Percentiles rank a stretch among this genome's conserved stretches.
These are phyloP conservation scores for Cataglyphis cursor DNA, from an alignment of 2,888 invertebrate genomes.

Conservation along the genomic window DNA sequence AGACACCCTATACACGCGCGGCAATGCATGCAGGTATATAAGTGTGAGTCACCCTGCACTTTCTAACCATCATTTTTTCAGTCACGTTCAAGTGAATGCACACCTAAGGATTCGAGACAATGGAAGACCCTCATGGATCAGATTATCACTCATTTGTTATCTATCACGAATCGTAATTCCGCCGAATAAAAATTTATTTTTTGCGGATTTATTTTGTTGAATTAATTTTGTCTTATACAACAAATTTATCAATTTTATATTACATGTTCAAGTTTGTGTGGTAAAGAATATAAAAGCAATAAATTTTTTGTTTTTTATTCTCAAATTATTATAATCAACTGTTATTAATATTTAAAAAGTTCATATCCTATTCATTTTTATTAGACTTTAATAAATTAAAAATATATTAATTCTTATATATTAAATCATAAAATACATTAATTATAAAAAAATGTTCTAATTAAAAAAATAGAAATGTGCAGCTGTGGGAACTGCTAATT, in stretches of 20 bases:
- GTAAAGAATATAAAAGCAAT: neutral
- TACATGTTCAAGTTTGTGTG: neutral
- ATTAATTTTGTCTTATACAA: neutral
- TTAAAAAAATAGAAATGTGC: neutral
- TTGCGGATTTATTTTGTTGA: too few species aligned
- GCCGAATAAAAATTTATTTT: neutral
- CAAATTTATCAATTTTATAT: constrained; percentile 11
- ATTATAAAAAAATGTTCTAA: neutral
- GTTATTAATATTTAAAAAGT: constrained; percentile 6
- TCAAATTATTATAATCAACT: neutral
- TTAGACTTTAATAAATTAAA: neutral
- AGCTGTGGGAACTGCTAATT: too few species aligned
- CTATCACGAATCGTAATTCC: neutral
- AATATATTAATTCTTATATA: neutral
- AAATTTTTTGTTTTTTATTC: neutral
- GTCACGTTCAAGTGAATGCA: constrained; percentile 44
- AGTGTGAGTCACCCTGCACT: constrained; percentile 53
- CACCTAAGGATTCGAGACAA: constrained; percentile 38
- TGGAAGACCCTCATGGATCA: neutral
- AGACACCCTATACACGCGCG: constrained; percentile 2
- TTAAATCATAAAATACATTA: neutral
- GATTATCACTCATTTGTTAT: constrained; percentile 8
- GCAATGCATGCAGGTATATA: constrained; percentile 33
- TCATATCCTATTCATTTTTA: neutral
- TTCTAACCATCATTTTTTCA: constrained; percentile 65